Evolutionary conservation across 2,888 invertebrate species (phyloP).

Genomic region (Leucania comma): DNA sequence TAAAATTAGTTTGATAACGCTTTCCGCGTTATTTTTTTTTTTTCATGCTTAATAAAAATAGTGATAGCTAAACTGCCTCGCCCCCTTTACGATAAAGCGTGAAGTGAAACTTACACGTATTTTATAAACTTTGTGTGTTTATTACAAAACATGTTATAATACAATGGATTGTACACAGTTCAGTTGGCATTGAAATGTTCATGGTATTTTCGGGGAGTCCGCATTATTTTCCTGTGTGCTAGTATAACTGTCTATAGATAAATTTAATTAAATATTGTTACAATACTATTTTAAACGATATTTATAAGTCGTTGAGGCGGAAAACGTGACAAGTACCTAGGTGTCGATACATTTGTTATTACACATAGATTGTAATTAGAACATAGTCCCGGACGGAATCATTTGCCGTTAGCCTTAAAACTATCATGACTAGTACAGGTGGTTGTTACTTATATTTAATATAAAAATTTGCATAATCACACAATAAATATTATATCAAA

Average conservation of each 20-base stretch:
- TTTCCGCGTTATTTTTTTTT: conserved; percentile 61
- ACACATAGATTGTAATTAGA: conserved; percentile 46
- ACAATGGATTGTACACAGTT: conserved; percentile 42
- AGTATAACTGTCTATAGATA: conserved; percentile 16
- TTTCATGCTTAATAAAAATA: conserved; percentile 54
- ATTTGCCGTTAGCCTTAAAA: conserved; percentile 49
- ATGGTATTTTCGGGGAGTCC: conserved; percentile 39
- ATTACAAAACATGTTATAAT: conserved; percentile 54
- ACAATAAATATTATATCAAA: conserved; percentile 60
- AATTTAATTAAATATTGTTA: conserved; percentile 40
- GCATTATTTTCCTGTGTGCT: conserved; percentile 37
- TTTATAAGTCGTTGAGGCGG: conserved; percentile 66
- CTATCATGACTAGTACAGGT: conserved; percentile 61
- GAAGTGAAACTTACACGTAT: conserved; percentile 57
- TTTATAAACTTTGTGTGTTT: conserved; percentile 45
- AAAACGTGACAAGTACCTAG: conserved; percentile 64
- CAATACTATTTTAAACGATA: conserved; percentile 52
- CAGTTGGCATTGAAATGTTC: conserved; percentile 28
- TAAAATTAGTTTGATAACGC: conserved; percentile 67
- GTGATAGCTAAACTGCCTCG: conserved; percentile 61
- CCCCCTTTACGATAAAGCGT: conserved; percentile 64
- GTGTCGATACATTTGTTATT: conserved; percentile 61
- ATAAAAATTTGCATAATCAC: conserved; percentile 65
- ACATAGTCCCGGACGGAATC: conserved; percentile 44
- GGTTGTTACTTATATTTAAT: conserved; percentile 55